Evolutionary conservation across 2,888 invertebrate species (phyloP).

Genomic region (Desoria tigrina): DNA sequence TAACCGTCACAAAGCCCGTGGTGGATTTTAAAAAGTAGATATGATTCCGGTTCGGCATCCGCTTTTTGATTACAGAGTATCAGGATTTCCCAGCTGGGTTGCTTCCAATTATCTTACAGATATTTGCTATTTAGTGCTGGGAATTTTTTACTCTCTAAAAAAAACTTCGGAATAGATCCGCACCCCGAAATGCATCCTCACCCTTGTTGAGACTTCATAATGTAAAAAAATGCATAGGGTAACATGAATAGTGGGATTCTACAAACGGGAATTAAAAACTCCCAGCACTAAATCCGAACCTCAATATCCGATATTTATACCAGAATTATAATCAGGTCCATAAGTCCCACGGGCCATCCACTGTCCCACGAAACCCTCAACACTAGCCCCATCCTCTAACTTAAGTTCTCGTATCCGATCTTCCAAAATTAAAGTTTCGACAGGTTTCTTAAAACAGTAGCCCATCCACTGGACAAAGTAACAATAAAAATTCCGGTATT

Average conservation of each 20-base stretch:
- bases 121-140: too few relatives aligned
- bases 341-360: constrained; percentile 43
- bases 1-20: constrained; percentile 37
- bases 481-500: constrained; percentile 35
- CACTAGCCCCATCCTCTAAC: constrained; percentile 22
- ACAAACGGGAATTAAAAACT: too few relatives aligned
- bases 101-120: constrained; percentile 27
- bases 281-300: too few relatives aligned
- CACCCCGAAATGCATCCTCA: too few relatives aligned
- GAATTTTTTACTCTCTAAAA: too few relatives aligned
- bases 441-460: constrained; percentile 26
- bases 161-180: too few relatives aligned
- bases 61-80: constrained; percentile 22
- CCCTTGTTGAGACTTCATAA: too few relatives aligned
- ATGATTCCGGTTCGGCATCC: neutral
- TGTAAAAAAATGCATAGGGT: too few relatives aligned
- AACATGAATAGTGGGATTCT: too few relatives aligned
- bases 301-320: too few relatives aligned
- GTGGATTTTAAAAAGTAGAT: constrained; percentile 36
- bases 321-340: too few relatives aligned
- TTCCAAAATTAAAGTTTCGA: constrained; percentile 26
- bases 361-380: constrained; percentile 31
- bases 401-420: constrained; percentile 30
- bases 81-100: constrained; percentile 36
- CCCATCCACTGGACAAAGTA: constrained; percentile 26